Evolutionary conservation across 2,113 vertebrate species (phyloP).

Genomic region (Caracal caracal): DNA sequence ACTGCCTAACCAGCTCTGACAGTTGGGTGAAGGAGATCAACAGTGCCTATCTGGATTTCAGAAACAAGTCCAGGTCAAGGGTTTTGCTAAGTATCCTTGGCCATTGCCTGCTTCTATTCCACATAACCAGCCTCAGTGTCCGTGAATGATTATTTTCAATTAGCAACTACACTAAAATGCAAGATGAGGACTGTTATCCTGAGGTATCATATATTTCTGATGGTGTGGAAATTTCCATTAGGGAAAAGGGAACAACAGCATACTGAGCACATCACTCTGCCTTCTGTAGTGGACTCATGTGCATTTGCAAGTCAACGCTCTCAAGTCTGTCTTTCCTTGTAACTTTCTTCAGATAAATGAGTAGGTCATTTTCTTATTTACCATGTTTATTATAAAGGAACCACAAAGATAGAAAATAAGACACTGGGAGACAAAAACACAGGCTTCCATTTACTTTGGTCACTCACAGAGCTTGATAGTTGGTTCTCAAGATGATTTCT

Average conservation of each 20-base stretch:
- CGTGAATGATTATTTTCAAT: background rate
- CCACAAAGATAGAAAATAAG: background rate
- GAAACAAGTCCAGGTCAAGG: background rate
- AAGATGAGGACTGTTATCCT: too few relatives aligned
- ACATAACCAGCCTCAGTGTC: background rate
- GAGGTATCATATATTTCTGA: background rate
- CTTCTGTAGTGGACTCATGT: background rate
- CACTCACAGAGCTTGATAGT: background rate
- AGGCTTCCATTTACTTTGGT: background rate
- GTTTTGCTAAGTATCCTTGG: background rate
- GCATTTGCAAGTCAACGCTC: too few relatives aligned
- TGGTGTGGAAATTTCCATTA: background rate
- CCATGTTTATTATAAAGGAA: background rate
- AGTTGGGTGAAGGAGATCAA: background rate
- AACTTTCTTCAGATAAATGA: background rate
- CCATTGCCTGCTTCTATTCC: background rate
- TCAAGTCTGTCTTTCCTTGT: background rate
- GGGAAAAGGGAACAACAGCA: background rate
- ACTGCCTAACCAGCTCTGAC: background rate
- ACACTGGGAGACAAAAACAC: background rate
- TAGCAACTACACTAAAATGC: too few relatives aligned
- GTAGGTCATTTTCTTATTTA: background rate
- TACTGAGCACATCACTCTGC: background rate
- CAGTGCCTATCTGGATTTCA: background rate
- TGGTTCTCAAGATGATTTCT: background rate